These are phyloP conservation scores for Mylabris sibirica DNA, from an alignment of 2,888 invertebrate species.

Conservation along the genomic window DNA sequence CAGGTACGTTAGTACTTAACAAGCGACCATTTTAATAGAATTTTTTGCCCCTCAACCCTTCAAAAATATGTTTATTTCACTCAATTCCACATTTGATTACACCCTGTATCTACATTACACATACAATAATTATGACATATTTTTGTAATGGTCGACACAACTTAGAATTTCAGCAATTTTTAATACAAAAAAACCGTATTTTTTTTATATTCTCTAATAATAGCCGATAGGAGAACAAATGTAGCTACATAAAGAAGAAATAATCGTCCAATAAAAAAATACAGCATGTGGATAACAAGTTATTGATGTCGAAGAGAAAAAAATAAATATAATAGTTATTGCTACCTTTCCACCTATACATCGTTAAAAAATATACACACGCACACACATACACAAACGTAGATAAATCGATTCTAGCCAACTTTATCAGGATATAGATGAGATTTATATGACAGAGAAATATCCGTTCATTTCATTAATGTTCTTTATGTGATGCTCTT, in stretches of 20 bases:
- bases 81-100: too few species aligned
- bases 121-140: too few species aligned
- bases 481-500: constrained; percentile 28
- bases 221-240: background rate
- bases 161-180: too few species aligned
- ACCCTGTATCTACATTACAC: too few species aligned
- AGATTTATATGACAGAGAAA: constrained; percentile 34
- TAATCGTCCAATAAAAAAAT: background rate
- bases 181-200: too few species aligned
- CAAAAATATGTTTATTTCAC: too few species aligned
- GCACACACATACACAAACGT: too few species aligned
- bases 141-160: too few species aligned
- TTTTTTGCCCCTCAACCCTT: too few species aligned
- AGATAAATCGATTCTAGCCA: constrained; percentile 14
- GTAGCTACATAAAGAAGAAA: background rate
- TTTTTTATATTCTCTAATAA: background rate
- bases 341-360: background rate
- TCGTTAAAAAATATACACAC: background rate
- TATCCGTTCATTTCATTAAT: constrained; percentile 38
- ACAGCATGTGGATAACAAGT: background rate
- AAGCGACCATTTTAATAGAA: too few species aligned
- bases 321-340: constrained; percentile 20
- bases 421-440: constrained; percentile 28
- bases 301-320: background rate
- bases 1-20: too few species aligned